A percentile compares a stretch with the other conserved stretches of the same genome.
phyloP scores from a whole-genome alignment of 2,797 vertebrate species.

The Merluccius polli region DNA sequence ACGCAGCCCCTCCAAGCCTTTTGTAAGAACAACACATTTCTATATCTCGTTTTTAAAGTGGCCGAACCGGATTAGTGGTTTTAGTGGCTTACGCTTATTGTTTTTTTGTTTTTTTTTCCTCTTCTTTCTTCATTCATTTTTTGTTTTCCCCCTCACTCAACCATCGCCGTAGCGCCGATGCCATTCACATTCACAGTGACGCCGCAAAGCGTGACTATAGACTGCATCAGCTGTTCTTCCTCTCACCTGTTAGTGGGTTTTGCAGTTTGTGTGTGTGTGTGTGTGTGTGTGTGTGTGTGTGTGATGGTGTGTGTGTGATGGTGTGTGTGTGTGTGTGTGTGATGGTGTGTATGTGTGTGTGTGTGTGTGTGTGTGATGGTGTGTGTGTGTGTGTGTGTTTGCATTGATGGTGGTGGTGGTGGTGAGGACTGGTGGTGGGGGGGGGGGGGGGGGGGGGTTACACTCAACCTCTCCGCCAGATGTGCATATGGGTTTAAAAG shows the following conservation, averaged over 20 bases:
- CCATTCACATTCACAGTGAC: conserved; percentile 59
- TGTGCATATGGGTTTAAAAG: no score
- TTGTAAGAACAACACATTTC: conserved; percentile 71
- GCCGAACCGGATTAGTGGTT: conserved; percentile 76
- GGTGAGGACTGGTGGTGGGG: background rate
- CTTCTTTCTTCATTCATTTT: conserved; percentile 16
- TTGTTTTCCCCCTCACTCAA: conserved; percentile 66
- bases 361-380: background rate
- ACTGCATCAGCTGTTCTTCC: conserved; percentile 61
- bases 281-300: background rate
- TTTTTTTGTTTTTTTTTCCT: background rate
- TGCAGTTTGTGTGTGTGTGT: background rate
- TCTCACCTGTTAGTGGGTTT: conserved; percentile 63
- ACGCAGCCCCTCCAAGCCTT: conserved; percentile 70
- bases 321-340: background rate
- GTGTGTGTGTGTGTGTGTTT: background rate
- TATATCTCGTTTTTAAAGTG: conserved; percentile 74
- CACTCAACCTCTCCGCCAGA: no score
- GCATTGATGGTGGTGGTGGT: background rate
- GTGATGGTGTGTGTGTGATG: no score
- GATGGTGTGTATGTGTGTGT: background rate
- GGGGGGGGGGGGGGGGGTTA: background rate
- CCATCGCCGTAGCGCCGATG: conserved; percentile 55
- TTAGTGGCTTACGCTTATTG: no score
- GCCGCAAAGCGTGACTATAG: conserved; percentile 66